A percentile compares a stretch with the other conserved stretches of the same genome.
Conservation (phyloP, 2,888 invertebrate species). For the Anoncus sp. region DNA sequence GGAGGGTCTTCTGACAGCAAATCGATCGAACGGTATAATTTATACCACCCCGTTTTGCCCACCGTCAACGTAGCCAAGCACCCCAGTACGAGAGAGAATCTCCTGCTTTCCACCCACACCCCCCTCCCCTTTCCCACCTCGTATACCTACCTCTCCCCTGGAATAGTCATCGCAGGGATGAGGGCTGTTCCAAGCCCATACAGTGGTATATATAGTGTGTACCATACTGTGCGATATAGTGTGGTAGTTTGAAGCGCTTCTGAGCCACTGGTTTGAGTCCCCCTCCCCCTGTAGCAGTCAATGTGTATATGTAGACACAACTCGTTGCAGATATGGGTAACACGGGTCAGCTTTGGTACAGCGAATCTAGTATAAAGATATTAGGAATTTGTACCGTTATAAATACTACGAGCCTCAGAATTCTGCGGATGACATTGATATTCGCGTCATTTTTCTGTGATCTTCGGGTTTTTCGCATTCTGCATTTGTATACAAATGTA, state of each 20-base stretch:
- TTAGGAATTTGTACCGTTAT: not conserved
- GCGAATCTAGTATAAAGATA: not conserved
- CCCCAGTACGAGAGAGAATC: conserved; percentile 38
- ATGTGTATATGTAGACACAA: conserved; percentile 21
- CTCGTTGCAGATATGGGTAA: conserved; percentile 28
- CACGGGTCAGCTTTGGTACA: conserved; percentile 18
- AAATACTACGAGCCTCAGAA: not conserved
- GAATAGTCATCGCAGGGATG: conserved; percentile 78
- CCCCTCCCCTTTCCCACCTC: conserved; percentile 48
- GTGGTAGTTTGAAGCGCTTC: conserved; percentile 46
- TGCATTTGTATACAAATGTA: not conserved
- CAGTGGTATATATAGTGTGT: conserved; percentile 29
- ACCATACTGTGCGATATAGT: conserved; percentile 23
- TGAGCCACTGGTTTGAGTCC: conserved; percentile 23
- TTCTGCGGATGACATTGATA: not conserved
- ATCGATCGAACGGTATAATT: conserved; percentile 83
- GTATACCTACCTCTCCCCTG: conserved; percentile 71
- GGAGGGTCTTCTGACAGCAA: conserved; percentile 82
- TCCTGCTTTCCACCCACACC: conserved; percentile 57
- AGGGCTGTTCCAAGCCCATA: conserved; percentile 55
- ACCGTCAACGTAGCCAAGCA: conserved; percentile 65
- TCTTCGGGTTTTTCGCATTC: not conserved
- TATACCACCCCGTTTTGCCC: conserved; percentile 81
- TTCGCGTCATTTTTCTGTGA: not conserved
- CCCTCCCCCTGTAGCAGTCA: conserved; percentile 9